Evolutionary conservation across 1,140 invertebrate species (phyloP), one percentile per base, ranked within the genome.

Genomic region (Euwallacea similis): DNA sequence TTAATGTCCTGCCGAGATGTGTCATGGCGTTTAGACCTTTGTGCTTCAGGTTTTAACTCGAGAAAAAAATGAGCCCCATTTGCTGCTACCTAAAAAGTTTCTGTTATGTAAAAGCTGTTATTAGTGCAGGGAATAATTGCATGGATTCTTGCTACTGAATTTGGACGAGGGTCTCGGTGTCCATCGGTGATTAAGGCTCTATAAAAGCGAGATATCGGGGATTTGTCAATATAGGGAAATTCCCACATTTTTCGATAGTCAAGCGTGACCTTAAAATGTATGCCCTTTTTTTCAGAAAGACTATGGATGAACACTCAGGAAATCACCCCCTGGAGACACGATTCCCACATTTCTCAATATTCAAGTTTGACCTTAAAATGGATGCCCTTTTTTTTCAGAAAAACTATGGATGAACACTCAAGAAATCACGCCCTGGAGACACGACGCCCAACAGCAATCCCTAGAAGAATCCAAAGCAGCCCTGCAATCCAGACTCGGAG

Each of bases 371-470:
- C 21, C 21, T 33, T 33, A 33, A 33, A 33, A 33, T 33, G 21
- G 21, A 33, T 33, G 21, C 21, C 21, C 53, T 59, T 74, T 69
- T 73, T 78, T 81, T 79, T 16, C 78, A 83, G 82, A 81, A 67
- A 82, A 82, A 78, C 76, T 82, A 76, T 83, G 82, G 82, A 54
- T 82, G 66, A 82, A 79, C 62, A 80, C 81, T 55, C 75, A 79
- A 15, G 81, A 83, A 9, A 11, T 13, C 56, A 80, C 82, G 72
- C 74, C 78, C 43, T 83, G 82, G 82, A 72, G 81, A 74, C 71
- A 72, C 53, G 80, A 81, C 58, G 76, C 80, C 68, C 79, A 78
- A 65, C 65, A 79, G 58, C 77, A 80, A 55, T 76, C 80, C 7
- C 72, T 73, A 41, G 77, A 81, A 69, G 81, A 83, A 58, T 77